Base-by-base conservation (phyloP, 2,113 vertebrate genomes). In the Madoqua kirkii region DNA sequence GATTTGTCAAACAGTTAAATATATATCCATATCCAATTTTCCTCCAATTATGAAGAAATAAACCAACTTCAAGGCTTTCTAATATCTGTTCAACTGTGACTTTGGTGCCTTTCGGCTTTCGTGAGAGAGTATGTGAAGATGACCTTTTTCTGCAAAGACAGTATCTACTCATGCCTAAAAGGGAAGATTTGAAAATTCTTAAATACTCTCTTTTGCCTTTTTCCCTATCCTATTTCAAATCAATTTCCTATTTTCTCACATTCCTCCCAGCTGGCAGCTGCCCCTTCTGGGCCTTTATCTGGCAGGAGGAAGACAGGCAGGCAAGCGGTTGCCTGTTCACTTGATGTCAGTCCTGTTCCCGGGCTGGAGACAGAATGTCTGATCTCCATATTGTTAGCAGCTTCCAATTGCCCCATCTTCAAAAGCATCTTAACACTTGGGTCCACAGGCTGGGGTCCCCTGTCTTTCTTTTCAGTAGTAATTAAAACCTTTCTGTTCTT, bases 341-440 rank as follows among this genome's bases (percentile, higher is more conserved):
- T 78, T 78, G 82, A 97, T 96, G 97, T 97, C 95, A 97, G 90
- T 31, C 90, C 64, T 43, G 45, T 64, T 91, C 92, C 94, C 16
- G 76, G 81, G 93, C 96, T 96, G 98, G 97, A 98, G 98, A 98
- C 97, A 87, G 95, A 97, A 93, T 89, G 97, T 98, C 98, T 98
- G 94, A 98, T 98, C 97, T 98, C 97, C 95, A 90, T 97, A 97
- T 98, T 93, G 98, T 59, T 93, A 98, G 97, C 96, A 98, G 87
- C 94, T 98, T 98, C 96, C 96, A 96, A 98, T 5, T 91, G 91
- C 89, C 97, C 79, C 79, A 6, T 98, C 98, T 98, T 98, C 78
- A 98, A 98, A 98, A 97, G 96, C 95, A 97, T 93, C 97, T 64
- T 97, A 98, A 93, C 97, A 95, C 76, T 89, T 55, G 60, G 43